Base-by-base conservation (phyloP, 92 coral and sea anemone species). In the Porites lobata region DNA sequence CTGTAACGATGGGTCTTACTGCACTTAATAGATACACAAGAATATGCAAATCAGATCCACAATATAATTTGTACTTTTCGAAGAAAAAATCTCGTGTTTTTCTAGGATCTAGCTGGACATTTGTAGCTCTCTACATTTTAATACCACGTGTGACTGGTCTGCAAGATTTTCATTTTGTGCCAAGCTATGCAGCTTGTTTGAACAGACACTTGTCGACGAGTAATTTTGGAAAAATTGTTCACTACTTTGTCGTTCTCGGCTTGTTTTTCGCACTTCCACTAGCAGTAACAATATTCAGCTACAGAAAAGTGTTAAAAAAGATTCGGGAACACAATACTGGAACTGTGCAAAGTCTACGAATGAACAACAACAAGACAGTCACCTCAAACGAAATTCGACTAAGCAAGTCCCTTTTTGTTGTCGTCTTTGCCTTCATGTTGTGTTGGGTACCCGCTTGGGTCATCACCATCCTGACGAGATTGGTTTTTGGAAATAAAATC, bases 1-100 rank as follows among this genome's bases (percentile, higher is more conserved):
- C 71, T n/a, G 71, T 66, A 66, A 66, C 71, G 11, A 66, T 66
- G 71, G 71, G 71, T 66, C 71, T 66, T 18, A 66, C 71, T 9
- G 70, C 70, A 4, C 22, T 65, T 8, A 65, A 65, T 3, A 65
- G 70, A 65, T 65, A 65, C 70, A 20, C 11, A 1, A 17, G 70
- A 65, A 65, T 65, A n/a, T n/a, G 70, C 70, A 65, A 22, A 54
- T 54, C 59, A 9, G 59, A 8, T 54, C 59, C 9, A 54, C 59
- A 54, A 54, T 54, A 54, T 13, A 54, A 13, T 9, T 4, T 9
- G 18, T 65, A 9, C 14, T 54, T 54, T 13, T 54, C 59, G 59
- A 54, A 54, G 14, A 54, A 13, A 54, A 54, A 54, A 54, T 54
- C 59, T 54, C 10, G 59, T 9, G 7, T 9, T 54, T 9, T 54